phyloP scores from a whole-genome alignment of 2,113 vertebrate species.

The Rhea americana region DNA sequence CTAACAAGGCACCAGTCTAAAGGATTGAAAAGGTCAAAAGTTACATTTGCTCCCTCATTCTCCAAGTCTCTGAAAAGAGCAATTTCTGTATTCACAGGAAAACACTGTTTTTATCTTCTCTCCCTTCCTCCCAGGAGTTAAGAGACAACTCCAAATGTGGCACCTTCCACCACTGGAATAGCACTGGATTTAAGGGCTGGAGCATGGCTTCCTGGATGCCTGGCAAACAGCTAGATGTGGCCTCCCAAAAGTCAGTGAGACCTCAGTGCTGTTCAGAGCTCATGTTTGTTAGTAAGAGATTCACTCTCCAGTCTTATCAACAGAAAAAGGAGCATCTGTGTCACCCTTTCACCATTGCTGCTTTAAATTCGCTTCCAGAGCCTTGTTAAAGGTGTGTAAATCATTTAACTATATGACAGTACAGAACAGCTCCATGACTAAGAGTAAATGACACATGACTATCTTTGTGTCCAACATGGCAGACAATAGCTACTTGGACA shows the following conservation, averaged over 20 bases:
- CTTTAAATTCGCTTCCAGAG: background rate
- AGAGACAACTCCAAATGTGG: background rate
- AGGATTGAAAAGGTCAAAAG: slow-evolving; percentile 34
- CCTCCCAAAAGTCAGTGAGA: background rate
- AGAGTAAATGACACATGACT: background rate
- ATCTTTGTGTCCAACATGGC: accelerated
- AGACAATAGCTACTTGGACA: accelerated
- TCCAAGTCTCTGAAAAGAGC: background rate
- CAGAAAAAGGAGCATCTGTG: background rate
- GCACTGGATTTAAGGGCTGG: background rate
- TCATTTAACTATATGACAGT: background rate
- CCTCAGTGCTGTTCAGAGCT: background rate
- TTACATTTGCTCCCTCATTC: background rate
- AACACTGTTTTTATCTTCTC: background rate
- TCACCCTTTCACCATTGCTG: background rate
- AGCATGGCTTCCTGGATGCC: background rate
- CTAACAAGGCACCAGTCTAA: slow-evolving; percentile 20
- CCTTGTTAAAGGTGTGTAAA: background rate
- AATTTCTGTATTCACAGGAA: background rate
- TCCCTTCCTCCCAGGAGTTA: background rate
- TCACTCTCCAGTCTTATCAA: accelerated
- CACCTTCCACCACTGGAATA: background rate
- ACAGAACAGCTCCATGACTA: background rate
- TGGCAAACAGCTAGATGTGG: background rate
- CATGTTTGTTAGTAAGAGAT: background rate